These are phyloP conservation scores for Melanchra persicariae DNA, from an alignment of 2,888 invertebrate genomes.

Conservation along the genomic window DNA sequence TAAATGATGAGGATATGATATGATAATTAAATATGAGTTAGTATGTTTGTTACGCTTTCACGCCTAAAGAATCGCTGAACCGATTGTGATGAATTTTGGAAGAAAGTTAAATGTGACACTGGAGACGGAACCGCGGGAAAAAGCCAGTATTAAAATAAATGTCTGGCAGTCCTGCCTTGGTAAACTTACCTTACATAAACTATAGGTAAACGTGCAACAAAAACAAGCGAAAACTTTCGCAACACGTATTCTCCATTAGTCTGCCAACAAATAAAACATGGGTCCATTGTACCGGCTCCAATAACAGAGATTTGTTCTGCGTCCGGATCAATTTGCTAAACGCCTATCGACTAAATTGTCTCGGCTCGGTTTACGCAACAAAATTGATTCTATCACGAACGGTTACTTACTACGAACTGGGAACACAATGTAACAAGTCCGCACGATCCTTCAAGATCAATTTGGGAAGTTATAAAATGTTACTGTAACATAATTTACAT, in stretches of 20 bases:
- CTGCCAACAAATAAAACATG: conserved; percentile 39
- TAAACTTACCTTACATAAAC: neutral
- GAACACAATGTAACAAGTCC: conserved; percentile 28
- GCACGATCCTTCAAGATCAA: conserved; percentile 1
- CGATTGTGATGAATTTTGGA: too few relatives aligned
- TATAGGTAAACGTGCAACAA: neutral
- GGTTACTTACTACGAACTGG: neutral
- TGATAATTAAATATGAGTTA: too few relatives aligned
- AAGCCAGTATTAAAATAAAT: neutral
- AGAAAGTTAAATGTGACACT: too few relatives aligned
- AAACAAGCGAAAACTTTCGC: conserved; percentile 8
- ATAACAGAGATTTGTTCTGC: conserved; percentile 51
- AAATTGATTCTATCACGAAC: conserved; percentile 63
- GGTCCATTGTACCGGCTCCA: conserved; percentile 16
- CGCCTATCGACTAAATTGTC: conserved; percentile 61
- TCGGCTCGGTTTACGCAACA: conserved; percentile 64
- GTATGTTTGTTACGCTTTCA: too few relatives aligned
- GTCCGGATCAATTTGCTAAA: conserved; percentile 62
- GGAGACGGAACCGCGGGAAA: too few relatives aligned
- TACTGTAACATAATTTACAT: too few relatives aligned
- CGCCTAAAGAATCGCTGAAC: too few relatives aligned
- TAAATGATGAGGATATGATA: too few relatives aligned
- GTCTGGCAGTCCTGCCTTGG: neutral
- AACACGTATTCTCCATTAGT: conserved; percentile 33
- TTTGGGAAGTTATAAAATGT: neutral